Conservation (phyloP, 1,140 invertebrate species). For the Drosophila santomea region DNA sequence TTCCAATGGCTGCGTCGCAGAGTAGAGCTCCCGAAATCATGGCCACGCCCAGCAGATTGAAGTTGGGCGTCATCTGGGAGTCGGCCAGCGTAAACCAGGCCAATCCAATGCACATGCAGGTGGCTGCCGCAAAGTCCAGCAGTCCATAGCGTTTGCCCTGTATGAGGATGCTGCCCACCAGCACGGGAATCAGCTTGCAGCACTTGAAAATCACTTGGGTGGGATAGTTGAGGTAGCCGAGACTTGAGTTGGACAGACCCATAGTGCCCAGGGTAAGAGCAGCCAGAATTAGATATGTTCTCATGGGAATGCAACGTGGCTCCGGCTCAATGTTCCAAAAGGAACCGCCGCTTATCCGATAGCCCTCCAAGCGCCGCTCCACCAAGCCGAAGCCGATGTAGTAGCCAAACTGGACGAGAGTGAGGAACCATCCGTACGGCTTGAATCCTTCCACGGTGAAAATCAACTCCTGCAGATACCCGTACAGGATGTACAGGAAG, state of each 20-base stretch:
- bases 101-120: constrained; percentile 95
- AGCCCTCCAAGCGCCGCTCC: constrained; percentile 89
- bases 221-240: constrained; percentile 98
- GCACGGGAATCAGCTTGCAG: constrained; percentile 97
- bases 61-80: constrained; percentile 94
- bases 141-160: constrained; percentile 94
- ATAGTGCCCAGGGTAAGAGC: constrained; percentile 96
- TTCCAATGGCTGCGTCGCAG: constrained; percentile 97
- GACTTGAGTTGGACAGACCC: constrained; percentile 97
- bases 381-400: constrained; percentile 93
- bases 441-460: constrained; percentile 95
- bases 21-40: constrained; percentile 95
- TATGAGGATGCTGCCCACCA: constrained; percentile 96
- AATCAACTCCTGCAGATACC: constrained; percentile 97
- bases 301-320: constrained; percentile 92
- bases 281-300: constrained; percentile 92
- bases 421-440: constrained; percentile 96
- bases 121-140: constrained; percentile 93
- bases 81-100: constrained; percentile 97
- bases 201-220: constrained; percentile 98
- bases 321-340: constrained; percentile 85
- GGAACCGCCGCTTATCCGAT: constrained; percentile 27
- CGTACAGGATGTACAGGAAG: constrained; percentile 95
- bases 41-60: constrained; percentile 92
- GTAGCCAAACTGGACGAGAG: constrained; percentile 95